Evolutionary conservation across 2,888 invertebrate species (phyloP).

Genomic region (Dynastes hyllus): DNA sequence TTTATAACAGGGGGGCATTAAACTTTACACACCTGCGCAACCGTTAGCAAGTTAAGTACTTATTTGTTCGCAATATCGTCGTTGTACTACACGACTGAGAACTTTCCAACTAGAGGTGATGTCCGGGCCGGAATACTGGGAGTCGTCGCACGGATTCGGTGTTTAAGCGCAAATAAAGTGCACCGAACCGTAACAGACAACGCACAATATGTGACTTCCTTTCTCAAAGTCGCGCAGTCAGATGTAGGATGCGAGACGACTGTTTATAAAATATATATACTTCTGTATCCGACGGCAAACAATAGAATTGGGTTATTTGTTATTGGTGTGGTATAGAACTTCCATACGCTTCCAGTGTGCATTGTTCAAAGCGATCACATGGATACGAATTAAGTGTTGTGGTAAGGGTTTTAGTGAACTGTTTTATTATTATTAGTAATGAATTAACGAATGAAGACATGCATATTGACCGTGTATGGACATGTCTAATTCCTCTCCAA

Average conservation of each 20-base stretch:
- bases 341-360: not conserved
- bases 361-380: too few relatives aligned
- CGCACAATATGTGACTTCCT: slow-evolving; percentile 23
- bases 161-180: slow-evolving; percentile 5
- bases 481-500: too few relatives aligned
- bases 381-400: too few relatives aligned
- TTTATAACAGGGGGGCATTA: not conserved
- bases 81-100: not conserved
- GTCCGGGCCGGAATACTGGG: slow-evolving; percentile 3
- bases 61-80: not conserved
- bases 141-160: slow-evolving; percentile 2
- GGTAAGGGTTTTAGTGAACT: too few relatives aligned
- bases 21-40: not conserved
- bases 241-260: slow-evolving; percentile 3
- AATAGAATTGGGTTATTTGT: not conserved
- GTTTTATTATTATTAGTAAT: too few relatives aligned
- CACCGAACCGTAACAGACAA: slow-evolving; percentile 18
- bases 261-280: slow-evolving; percentile 14
- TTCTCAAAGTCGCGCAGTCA: slow-evolving; percentile 10
- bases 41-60: not conserved
- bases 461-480: too few relatives aligned
- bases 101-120: not conserved
- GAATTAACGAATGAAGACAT: too few relatives aligned
- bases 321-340: not conserved
- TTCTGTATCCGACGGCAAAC: not conserved